Conservation (phyloP, 2,888 invertebrate genomes). For the Nemurella pictetii region DNA sequence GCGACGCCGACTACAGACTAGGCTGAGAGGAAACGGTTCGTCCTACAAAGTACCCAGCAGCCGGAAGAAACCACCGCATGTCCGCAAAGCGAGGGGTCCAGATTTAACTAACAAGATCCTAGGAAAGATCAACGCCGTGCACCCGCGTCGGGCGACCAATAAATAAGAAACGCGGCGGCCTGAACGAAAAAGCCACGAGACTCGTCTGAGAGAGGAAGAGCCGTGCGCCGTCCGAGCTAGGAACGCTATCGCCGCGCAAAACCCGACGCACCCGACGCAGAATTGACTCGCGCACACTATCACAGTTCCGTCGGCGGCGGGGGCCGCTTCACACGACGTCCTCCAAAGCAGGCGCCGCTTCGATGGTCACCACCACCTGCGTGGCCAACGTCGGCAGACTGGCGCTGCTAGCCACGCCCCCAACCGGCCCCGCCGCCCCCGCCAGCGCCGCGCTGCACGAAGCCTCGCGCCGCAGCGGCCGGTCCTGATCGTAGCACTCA, state of each 20-base stretch:
- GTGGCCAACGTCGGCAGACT: slow-evolving; percentile 37
- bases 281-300: background rate
- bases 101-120: background rate
- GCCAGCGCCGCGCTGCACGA: background rate
- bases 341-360: background rate
- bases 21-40: background rate
- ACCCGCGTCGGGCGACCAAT: background rate
- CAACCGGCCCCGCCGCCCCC: background rate
- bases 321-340: background rate
- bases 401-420: slow-evolving; percentile 33
- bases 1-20: background rate
- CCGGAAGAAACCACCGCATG: too few relatives aligned
- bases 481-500: slow-evolving; percentile 22
- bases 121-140: background rate
- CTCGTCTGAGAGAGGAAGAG: background rate
- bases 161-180: background rate
- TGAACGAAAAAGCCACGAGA: background rate
- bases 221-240: background rate
- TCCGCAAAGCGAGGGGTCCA: background rate
- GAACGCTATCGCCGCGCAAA: background rate
- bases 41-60: background rate
- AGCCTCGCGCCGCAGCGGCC: background rate
- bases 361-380: slow-evolving; percentile 47
- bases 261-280: background rate
- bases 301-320: background rate